A percentile compares a stretch with the other conserved stretches of the same genome.
These are phyloP conservation scores for Ctenosaura bakeri DNA, from an alignment of 2,797 vertebrate genomes.

Conservation along the genomic window DNA sequence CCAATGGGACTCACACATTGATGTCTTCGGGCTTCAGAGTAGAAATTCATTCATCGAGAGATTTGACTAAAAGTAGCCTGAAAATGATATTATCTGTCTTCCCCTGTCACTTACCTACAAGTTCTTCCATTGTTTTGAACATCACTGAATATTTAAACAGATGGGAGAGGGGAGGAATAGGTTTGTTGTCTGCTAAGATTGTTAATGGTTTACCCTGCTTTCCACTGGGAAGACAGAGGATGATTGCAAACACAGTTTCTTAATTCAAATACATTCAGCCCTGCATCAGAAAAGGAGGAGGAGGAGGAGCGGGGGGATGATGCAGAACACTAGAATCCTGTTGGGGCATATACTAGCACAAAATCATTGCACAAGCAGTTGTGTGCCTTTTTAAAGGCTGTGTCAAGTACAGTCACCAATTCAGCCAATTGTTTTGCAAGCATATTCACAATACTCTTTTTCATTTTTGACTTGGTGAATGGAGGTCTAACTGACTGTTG, in stretches of 20 bases:
- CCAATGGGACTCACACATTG: slow-evolving; percentile 6
- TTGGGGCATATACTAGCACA: too few species aligned
- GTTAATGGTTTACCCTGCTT: neutral
- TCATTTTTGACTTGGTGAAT: too few species aligned
- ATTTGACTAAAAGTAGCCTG: slow-evolving; percentile 8
- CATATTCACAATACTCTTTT: too few species aligned
- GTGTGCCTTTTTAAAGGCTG: too few species aligned
- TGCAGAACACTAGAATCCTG: too few species aligned
- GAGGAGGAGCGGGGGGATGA: too few species aligned
- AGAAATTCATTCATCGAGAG: neutral
- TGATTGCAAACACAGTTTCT: neutral
- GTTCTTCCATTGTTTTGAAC: slow-evolving; percentile 4
- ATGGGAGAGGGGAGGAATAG: too few species aligned
- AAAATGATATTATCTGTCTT: slow-evolving; percentile 7
- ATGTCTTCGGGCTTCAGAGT: slow-evolving; percentile 4
- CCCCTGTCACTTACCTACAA: neutral
- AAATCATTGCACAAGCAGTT: too few species aligned
- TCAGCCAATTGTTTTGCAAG: too few species aligned
- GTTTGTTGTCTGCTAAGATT: neutral
- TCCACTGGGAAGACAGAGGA: neutral
- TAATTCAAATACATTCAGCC: slow-evolving; percentile 1
- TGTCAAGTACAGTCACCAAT: too few species aligned
- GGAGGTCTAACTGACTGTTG: too few species aligned
- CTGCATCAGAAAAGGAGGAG: neutral
- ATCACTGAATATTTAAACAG: neutral